Evolutionary conservation across 2,888 invertebrate genomes (phyloP), one percentile per base, ranked within the genome.

Genomic region (Omphaloscelis lunosa): DNA sequence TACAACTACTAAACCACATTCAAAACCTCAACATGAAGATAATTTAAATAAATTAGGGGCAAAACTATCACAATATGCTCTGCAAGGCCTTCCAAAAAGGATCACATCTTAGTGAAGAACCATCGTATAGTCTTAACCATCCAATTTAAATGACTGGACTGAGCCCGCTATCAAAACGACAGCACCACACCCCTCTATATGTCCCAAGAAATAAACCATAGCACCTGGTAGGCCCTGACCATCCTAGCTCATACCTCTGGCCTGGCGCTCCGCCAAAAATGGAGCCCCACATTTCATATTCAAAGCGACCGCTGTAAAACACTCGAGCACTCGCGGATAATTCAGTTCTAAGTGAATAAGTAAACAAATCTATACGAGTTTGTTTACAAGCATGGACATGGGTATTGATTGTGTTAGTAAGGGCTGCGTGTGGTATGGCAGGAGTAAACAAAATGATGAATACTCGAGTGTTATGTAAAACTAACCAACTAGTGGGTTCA

Each of bases 341-440:
- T 80, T 84, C 72, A 65, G 61, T 23, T 70, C 53, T 65, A 82
- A 75, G 77, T 87, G 83, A 87, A 89, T 89, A 84, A 80, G 77
- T 82, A 87, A 87, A 87, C 84, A 74, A 86, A 83, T 86, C 73
- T 79, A 72, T 80, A 67, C 34, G 59, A 72, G 73, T 76, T 78
- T 89, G 85, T 89, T 87, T 85, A 89, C 86, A 77, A 75, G 61
- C 68, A 63, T 73, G 69, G 76, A 65, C 56, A 72, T 15, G 51
- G 27, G 48, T 87, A 87, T 76, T 75, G 85, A 77, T 87, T 77
- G 56, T 48, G 61, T 77, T 20, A 56, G n/a, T 73, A 11, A 56
- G 29, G 53, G 45, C 20, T 34, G 17, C 17, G 12, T 75, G 23
- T 17, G 45, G 62, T 11, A 23, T 29, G 29, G 56, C 34, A 20